These are phyloP conservation scores for Steromphala cineraria DNA, from an alignment of 2,888 invertebrate genomes.

Conservation along the genomic window DNA sequence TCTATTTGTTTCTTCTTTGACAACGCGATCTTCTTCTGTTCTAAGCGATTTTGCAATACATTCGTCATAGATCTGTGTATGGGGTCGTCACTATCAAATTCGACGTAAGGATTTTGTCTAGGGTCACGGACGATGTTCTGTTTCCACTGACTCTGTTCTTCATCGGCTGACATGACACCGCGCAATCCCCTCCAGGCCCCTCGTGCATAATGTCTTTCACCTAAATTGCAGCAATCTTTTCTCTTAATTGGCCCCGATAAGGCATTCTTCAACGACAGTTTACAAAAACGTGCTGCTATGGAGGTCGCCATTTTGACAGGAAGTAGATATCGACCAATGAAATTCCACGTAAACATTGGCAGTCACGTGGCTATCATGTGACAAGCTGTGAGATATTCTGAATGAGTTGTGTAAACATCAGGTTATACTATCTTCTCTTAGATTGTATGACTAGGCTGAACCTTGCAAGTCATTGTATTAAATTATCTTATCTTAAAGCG, in stretches of 20 bases:
- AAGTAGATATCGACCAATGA: background rate
- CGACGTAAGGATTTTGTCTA: constrained; percentile 28
- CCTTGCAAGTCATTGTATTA: background rate
- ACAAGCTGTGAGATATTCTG: background rate
- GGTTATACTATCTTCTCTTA: background rate
- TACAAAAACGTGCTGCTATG: constrained; percentile 28
- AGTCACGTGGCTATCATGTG: constrained; percentile 29
- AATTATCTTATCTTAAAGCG: background rate
- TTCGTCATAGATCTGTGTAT: constrained; percentile 28
- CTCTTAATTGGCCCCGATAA: background rate
- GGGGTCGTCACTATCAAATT: constrained; percentile 35
- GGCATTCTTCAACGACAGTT: background rate
- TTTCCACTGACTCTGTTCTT: constrained; percentile 21
- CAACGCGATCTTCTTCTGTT: background rate
- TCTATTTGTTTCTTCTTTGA: background rate
- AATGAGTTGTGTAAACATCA: background rate
- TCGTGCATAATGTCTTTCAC: constrained; percentile 32
- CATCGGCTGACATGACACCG: constrained; percentile 23
- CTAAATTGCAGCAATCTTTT: background rate
- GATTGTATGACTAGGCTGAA: background rate
- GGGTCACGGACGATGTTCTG: constrained; percentile 26
- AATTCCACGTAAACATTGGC: background rate
- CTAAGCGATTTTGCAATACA: background rate
- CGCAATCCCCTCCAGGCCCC: constrained; percentile 23
- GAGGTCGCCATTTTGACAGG: constrained; percentile 35